phyloP scores from a whole-genome alignment of 1,140 invertebrate genomes.

The Leptestheria dahalacensis region DNA sequence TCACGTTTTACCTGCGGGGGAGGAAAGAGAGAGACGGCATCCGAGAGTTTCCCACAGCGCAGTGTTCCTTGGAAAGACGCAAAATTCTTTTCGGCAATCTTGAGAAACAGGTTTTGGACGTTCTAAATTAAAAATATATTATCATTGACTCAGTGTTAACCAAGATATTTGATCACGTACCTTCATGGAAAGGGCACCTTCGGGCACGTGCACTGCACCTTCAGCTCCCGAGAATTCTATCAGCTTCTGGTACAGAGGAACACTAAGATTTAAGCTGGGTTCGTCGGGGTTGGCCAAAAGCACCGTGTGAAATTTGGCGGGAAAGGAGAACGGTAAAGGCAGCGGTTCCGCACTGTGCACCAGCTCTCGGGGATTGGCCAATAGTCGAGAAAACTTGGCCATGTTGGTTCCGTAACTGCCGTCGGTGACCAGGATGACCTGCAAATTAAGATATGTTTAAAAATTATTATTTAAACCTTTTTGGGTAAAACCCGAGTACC shows the following conservation, averaged over 20 bases:
- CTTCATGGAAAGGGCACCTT: conserved; percentile 36
- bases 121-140: conserved; percentile 24
- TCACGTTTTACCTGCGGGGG: conserved; percentile 42
- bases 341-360: conserved; percentile 33
- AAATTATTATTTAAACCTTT: no score
- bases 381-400: conserved; percentile 38
- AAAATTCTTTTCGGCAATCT: conserved; percentile 60
- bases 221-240: conserved; percentile 44
- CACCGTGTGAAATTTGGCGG: conserved; percentile 59
- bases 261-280: conserved; percentile 18
- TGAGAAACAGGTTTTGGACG: conserved; percentile 49
- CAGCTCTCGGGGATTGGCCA: conserved; percentile 30
- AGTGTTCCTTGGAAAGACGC: conserved; percentile 55
- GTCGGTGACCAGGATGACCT: conserved; percentile 61
- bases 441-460: conserved; percentile 20
- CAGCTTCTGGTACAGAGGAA: conserved; percentile 34
- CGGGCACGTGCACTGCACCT: conserved; percentile 45
- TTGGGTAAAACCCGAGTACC: conserved; percentile 37
- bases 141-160: conserved; percentile 1
- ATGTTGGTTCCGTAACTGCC: conserved; percentile 52
- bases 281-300: conserved; percentile 38
- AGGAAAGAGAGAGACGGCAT: conserved; percentile 56
- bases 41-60: conserved; percentile 59
- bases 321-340: conserved; percentile 60
- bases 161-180: conserved; percentile 15